Percentiles rank a stretch among this genome's conserved stretches.
phyloP scores from a whole-genome alignment of 2,888 invertebrate species.

The Oscheius sp. region DNA sequence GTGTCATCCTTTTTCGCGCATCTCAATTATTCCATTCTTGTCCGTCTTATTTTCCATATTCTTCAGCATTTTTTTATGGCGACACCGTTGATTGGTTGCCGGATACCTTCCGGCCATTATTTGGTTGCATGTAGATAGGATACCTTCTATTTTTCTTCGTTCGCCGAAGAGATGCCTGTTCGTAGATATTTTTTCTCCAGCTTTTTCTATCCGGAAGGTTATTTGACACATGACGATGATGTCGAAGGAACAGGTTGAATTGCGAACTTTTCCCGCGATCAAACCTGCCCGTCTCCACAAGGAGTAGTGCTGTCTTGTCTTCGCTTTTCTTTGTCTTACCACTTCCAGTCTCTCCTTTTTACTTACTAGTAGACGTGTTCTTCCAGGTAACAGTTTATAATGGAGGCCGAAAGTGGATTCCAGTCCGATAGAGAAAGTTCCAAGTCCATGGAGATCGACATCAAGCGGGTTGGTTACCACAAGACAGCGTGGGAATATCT shows the following conservation, averaged over 20 bases:
- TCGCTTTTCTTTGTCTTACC: slow-evolving; percentile 20
- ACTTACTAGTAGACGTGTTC: not conserved
- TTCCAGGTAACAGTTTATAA: not conserved
- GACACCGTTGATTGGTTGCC: not conserved
- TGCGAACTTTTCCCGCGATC: slow-evolving; percentile 35
- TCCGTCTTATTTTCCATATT: not conserved
- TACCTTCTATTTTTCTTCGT: not conserved
- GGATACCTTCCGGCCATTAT: slow-evolving; percentile 29
- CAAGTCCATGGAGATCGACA: slow-evolving; percentile 27
- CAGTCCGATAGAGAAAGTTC: slow-evolving; percentile 29
- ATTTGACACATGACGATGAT: slow-evolving; percentile 26
- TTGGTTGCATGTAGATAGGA: not conserved
- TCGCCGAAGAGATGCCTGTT: not conserved
- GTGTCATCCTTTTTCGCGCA: not conserved
- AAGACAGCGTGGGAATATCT: not conserved
- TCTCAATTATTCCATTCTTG: not conserved
- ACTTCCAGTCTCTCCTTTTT: not conserved
- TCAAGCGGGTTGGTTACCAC: slow-evolving; percentile 11
- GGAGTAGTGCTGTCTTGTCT: slow-evolving; percentile 28
- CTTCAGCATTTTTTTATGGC: not conserved
- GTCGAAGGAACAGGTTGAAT: slow-evolving; percentile 32
- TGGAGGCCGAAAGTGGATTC: slow-evolving; percentile 39
- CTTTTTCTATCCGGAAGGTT: slow-evolving; percentile 10
- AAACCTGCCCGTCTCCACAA: slow-evolving; percentile 27
- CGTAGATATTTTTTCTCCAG: not conserved